Conservation (phyloP, 2,888 invertebrate genomes). For the Drosophila mimica region DNA sequence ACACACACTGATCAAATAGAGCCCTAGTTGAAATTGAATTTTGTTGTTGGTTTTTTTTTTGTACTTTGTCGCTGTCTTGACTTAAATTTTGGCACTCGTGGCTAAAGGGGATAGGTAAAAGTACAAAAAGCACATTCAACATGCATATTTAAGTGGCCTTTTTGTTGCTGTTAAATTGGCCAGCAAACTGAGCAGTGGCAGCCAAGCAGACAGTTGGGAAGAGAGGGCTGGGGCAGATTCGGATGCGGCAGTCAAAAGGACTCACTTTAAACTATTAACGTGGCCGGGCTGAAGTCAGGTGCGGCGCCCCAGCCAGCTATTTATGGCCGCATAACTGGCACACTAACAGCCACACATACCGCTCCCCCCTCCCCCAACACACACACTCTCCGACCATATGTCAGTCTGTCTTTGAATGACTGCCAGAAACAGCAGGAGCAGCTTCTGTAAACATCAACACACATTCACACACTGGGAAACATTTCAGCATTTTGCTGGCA, state of each 20-base stretch:
- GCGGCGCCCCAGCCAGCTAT: conserved; percentile 52
- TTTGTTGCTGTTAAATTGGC: conserved; percentile 78
- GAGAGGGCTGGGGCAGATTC: neutral
- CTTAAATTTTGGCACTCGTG: conserved; percentile 66
- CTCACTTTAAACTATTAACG: conserved; percentile 73
- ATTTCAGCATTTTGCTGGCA: conserved; percentile 35
- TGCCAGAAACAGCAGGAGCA: conserved; percentile 29
- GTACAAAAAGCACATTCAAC: conserved; percentile 17
- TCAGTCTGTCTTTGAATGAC: conserved; percentile 67
- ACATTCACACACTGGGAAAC: conserved; percentile 8
- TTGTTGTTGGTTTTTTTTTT: conserved; percentile 15
- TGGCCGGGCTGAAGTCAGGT: conserved; percentile 26
- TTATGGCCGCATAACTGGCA: conserved; percentile 74
- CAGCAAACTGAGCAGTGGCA: conserved; percentile 52
- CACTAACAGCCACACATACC: conserved; percentile 51
- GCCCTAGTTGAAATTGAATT: conserved; percentile 62
- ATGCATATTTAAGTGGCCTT: conserved; percentile 63
- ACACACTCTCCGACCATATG: conserved; percentile 48
- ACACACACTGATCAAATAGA: conserved; percentile 36
- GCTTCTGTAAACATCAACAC: conserved; percentile 44
- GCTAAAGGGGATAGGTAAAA: conserved; percentile 14
- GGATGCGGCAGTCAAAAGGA: conserved; percentile 56
- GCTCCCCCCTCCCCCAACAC: neutral
- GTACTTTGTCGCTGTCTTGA: conserved; percentile 44
- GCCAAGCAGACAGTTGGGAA: neutral